phyloP scores from a whole-genome alignment of 1,140 invertebrate species.

The Eufriesea mexicana region DNA sequence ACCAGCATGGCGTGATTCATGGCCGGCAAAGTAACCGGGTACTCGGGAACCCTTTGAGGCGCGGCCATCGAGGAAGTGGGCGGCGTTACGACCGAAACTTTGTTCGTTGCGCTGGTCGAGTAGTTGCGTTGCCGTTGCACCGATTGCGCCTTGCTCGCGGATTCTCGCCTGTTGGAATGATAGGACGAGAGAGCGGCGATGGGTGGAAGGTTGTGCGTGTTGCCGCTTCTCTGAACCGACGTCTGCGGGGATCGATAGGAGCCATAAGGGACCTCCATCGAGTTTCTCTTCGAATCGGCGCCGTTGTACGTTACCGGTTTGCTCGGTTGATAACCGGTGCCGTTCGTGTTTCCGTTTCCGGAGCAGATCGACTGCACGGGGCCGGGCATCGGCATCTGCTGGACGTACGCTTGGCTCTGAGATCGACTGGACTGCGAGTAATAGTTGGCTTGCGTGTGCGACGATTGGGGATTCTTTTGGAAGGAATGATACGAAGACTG shows the following conservation, averaged over 20 bases:
- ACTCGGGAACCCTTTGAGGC: constrained; percentile 65
- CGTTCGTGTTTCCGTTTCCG: constrained; percentile 31
- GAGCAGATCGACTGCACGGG: constrained; percentile 47
- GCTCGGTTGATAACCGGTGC: constrained; percentile 48
- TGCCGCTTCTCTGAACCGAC: constrained; percentile 63
- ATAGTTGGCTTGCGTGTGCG: constrained; percentile 57
- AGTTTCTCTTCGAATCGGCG: constrained; percentile 67
- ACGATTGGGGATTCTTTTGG: constrained; percentile 67
- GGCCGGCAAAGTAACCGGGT: constrained; percentile 53
- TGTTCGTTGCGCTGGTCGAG: constrained; percentile 22
- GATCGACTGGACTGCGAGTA: constrained; percentile 63
- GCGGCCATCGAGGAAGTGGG: constrained; percentile 45
- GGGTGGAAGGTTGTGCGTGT: constrained; percentile 82
- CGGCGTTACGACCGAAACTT: constrained; percentile 52
- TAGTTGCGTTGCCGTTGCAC: constrained; percentile 64
- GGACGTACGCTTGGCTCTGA: constrained; percentile 58
- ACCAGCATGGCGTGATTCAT: constrained; percentile 61
- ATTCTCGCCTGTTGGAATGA: constrained; percentile 78
- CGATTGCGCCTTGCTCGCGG: constrained; percentile 67
- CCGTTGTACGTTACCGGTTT: constrained; percentile 74
- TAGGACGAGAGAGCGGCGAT: constrained; percentile 82
- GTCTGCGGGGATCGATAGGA: constrained; percentile 60
- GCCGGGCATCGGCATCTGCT: constrained; percentile 51
- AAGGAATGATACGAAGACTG: constrained; percentile 79
- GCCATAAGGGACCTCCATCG: constrained; percentile 54